phyloP scores from a whole-genome alignment of 2,113 vertebrate genomes.

The Chaetodon trifascialis region DNA sequence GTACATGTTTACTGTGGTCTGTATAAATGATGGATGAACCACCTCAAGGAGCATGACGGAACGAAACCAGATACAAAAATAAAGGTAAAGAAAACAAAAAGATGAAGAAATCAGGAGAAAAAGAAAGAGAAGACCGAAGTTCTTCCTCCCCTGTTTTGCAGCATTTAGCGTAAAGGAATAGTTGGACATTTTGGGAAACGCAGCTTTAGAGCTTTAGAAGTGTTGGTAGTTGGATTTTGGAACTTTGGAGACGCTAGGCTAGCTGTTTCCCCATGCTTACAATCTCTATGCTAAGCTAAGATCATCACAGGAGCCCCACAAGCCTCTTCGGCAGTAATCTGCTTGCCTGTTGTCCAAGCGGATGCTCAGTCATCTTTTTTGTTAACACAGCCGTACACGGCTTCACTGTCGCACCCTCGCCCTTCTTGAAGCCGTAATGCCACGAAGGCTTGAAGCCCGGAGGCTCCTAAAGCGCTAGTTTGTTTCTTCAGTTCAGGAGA shows the following conservation, averaged over 20 bases:
- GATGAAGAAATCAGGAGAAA: no score
- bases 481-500: neutral
- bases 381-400: neutral
- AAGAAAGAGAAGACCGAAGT: neutral
- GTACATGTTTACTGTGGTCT: neutral
- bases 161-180: neutral
- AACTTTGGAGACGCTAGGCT: no score
- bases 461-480: neutral
- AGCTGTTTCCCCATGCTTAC: neutral
- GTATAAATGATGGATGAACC: conserved; percentile 4
- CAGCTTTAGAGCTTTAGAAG: neutral
- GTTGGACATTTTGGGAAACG: neutral
- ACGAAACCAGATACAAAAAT: neutral
- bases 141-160: neutral
- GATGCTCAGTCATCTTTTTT: neutral
- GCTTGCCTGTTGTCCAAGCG: neutral
- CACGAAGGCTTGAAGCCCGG: neutral
- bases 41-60: neutral
- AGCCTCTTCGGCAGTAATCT: neutral
- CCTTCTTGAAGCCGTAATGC: neutral
- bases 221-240: neutral
- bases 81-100: neutral
- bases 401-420: neutral
- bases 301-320: neutral
- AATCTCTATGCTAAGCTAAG: neutral